Evolutionary conservation across 2,888 invertebrate species (phyloP), one percentile per base, ranked within the genome.

Genomic region (Lydus trimaculatus): DNA sequence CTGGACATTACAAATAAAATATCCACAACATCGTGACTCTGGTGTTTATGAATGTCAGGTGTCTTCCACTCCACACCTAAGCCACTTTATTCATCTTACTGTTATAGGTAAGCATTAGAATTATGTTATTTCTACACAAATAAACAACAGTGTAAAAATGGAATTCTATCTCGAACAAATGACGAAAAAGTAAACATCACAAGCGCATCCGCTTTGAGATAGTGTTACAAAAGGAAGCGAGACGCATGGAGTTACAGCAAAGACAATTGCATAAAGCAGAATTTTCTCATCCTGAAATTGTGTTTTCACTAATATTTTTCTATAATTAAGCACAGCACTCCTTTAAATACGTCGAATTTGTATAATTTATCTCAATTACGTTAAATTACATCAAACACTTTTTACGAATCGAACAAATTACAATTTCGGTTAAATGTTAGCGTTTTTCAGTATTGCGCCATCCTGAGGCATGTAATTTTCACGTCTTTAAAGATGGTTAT

Each of bases 31-130:
- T 84, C 90, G 95, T 76, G 96, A 97, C 85, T 91, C 92, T 20
- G 96, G 96, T 70, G 91, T 95, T 79, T 97, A 97, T 87, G 96
- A 97, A 87, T 97, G 96, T 86, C 97, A 97, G 89, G 94, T 97
- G 83, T 95, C 95, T 77, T 96, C 96, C 72, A 95, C 95, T 68
- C 96, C 96, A 25, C 96, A 96, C 82, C 92, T 95, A 89, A 95
- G 95, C 81, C 96, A 96, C 85, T 95, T 94, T 84, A 93, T 97
- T 83, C 93, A 95, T 85, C 90, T 97, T 77, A 93, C 91, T 81
- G 96, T 97, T 78, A 94, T 96, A 79, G 96, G 96, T 96, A 86
- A 93, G 95, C 17, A 17, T 13, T 43, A 11, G 11, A 31, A 33
- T 11, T 11, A 33, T 3, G 11, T n/a, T n/a, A 33, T 33, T 33